Base-by-base conservation (phyloP, 1,140 invertebrate species). In the Scaptomyza montana region DNA sequence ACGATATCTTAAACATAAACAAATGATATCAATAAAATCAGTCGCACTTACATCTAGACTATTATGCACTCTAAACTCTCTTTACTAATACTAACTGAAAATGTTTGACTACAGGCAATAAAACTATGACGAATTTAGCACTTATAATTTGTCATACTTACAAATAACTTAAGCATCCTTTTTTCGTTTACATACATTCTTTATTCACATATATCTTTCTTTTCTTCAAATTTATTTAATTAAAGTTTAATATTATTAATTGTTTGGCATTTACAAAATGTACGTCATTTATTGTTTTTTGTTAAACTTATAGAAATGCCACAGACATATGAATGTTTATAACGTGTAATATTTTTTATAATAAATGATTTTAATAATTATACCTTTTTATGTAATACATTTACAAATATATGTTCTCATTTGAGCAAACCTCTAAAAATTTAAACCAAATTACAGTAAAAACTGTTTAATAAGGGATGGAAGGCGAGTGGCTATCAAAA, bases 1-100 rank as follows among this genome's bases (percentile, higher is more conserved):
- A 67, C 70, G 78, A 86, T 87, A 78, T 86, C 82, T 56, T 67
- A 76, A 87, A 68, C 63, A 87, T 51, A 68, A 81, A 78, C 74
- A 69, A 55, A 54, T 54, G 82, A 86, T 86, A 81, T 81, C 75
- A 77, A 55, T 73, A 50, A 62, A 73, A 57, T 53, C 78, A 78
- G 74, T 63, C 66, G 82, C 84, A 87, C 76, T 78, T 63, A 78
- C 64, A 70, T 63, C 82, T 75, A 72, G 53, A 85, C 69, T 66
- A 66, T 59, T 36, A 5, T 39, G 39, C 21, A 46, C 39, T 39
- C 30, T 13, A 2, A 47, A 19, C 43, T 46, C 19, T 12, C 5
- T 12, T 10, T 28, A 59, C 7, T 41, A 8, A 43, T 3, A 43
- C 0, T 25, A 51, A 46, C 4, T 45, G 43, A 54, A 36, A 39